Base-by-base conservation (phyloP, 1,140 invertebrate genomes). In the Camponotus pennsylvanicus region DNA sequence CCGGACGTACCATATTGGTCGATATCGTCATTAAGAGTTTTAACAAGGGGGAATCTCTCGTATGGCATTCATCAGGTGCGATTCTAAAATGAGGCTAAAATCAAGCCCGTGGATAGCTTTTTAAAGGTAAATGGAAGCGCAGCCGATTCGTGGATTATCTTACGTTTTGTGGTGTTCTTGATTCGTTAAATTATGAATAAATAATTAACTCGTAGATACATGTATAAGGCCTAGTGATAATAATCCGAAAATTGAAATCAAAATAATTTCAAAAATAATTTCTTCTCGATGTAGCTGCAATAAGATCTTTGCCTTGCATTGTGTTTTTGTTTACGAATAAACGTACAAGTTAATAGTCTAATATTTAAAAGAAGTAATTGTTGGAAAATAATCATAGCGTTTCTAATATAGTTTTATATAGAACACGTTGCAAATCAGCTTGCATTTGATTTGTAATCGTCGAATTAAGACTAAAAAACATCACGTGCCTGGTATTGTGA, bases 1-100 rank as follows among this genome's bases (percentile, higher is more conserved):
- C 85, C 69, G 37, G 61, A 78, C 76, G 64, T 77, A 34, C 45
- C 86, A 78, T 90, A 91, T 91, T 90, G 85, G 64, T 76, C 82
- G 88, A 88, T 91, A 92, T 92, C 91, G 91, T 91, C 87, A 89
- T 91, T 91, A 90, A 86, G 86, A 88, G 83, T 91, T 90, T 87
- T 82, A 85, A 90, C 88, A 83, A 27, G 67, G 69, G 69, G 40
- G 32, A 9, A 27, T 55, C 55, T 86, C 61, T 61, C n/a, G 82
- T 76, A 67, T 71, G 75, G 71, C 64, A 73, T 71, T 59, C 89
- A 69, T 85, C 89, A 86, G 67, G 73, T 79, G 80, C 82, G 89
- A 88, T 85, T 82, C 77, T 85, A 85, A 90, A 90, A 90, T 71
- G 71, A 88, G 59, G 89, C 85, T 90, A 90, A 52, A 90, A 90